Conservation (phyloP, 2,797 vertebrate genomes). For the Gymnoscopelus microlampas region DNA sequence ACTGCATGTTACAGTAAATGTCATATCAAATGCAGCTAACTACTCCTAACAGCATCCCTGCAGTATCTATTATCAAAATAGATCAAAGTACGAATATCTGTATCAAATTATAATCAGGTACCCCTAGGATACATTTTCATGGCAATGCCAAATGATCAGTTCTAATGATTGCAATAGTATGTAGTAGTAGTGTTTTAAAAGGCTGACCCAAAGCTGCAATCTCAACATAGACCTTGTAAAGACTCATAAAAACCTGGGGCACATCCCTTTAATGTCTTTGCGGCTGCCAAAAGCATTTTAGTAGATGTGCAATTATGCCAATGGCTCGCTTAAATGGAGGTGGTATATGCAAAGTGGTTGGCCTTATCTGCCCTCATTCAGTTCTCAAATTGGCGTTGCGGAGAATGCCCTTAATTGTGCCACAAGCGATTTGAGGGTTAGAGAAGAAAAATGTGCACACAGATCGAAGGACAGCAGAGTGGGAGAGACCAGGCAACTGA, state of each 20-base stretch:
- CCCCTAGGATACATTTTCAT: constrained; percentile 12
- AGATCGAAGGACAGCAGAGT: neutral
- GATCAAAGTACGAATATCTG: constrained; percentile 23
- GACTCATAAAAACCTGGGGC: neutral
- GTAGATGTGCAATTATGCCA: constrained; percentile 9
- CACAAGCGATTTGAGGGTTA: neutral
- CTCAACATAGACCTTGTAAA: constrained; percentile 15
- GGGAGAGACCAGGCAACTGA: constrained; percentile 11
- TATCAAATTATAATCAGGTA: constrained; percentile 18
- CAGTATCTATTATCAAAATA: constrained; percentile 13
- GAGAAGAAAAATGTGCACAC: constrained; percentile 27
- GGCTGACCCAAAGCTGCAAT: neutral
- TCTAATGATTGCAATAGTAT: constrained; percentile 19
- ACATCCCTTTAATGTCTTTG: constrained; percentile 21
- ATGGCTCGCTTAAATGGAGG: constrained; percentile 12
- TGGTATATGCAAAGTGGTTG: constrained; percentile 9
- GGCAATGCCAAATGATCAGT: constrained; percentile 14
- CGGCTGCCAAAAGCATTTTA: constrained; percentile 11
- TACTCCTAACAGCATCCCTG: constrained; percentile 10
- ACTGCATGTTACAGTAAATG: constrained; percentile 17
- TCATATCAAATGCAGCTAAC: constrained; percentile 38
- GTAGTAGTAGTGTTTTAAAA: too few species aligned
- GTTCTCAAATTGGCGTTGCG: constrained; percentile 8
- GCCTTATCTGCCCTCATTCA: constrained; percentile 6
- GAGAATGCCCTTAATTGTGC: neutral